Evolutionary conservation across 2,797 vertebrate genomes (phyloP).

Genomic region (Furcifer pardalis): DNA sequence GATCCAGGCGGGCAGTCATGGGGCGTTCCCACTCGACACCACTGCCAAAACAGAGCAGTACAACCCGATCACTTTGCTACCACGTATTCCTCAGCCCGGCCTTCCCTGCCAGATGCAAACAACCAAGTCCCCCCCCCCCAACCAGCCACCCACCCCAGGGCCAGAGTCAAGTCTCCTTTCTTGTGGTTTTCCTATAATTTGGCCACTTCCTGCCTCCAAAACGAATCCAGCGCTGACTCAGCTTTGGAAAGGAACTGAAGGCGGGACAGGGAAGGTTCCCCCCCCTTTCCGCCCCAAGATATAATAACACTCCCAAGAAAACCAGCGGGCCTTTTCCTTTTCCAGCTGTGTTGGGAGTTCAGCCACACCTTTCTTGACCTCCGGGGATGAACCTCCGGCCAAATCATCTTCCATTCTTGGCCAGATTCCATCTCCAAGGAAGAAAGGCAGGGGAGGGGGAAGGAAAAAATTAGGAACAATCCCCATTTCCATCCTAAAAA

Average conservation of each 20-base stretch:
- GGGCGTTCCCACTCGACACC: not conserved
- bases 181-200: conserved; percentile 9
- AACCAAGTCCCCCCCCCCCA: not conserved
- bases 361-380: not conserved
- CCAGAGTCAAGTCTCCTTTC: conserved; percentile 5
- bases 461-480: not conserved
- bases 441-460: not conserved
- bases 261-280: too few species aligned
- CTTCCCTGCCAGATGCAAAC: not conserved
- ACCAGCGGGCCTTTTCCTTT: not conserved
- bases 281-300: too few species aligned
- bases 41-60: not conserved
- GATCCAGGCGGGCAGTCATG: not conserved
- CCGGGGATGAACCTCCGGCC: not conserved
- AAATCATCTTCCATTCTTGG: not conserved
- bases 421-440: too few species aligned
- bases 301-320: not conserved
- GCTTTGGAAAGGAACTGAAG: not conserved
- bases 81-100: not conserved
- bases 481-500: too few species aligned
- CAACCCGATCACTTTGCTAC: not conserved
- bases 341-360: not conserved
- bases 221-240: conserved; percentile 22
- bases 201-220: conserved; percentile 32
- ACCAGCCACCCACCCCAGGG: not conserved